Base-by-base conservation (phyloP, 2,888 invertebrate genomes). In the Melieria picta region DNA sequence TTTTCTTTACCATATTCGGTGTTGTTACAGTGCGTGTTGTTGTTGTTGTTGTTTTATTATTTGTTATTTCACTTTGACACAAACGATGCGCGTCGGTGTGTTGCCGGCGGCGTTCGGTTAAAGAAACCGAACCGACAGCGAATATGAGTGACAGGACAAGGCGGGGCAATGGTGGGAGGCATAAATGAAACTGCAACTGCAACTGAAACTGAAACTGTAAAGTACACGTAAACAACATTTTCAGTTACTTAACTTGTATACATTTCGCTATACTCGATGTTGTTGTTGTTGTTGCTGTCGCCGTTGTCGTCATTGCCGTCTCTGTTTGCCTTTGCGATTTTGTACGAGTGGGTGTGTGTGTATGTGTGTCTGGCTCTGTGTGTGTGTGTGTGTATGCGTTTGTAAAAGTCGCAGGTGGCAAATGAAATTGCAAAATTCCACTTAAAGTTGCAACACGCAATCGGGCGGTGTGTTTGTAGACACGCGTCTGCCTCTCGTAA, bases 61-160 rank as follows among this genome's bases (percentile, higher is more conserved):
- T 81, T 81, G 76, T 75, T 67, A 74, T 77, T 78, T 77, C 75
- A 75, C 73, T 80, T 79, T 76, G 77, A 76, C 75, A 79, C 76
- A 73, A 77, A 69, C 65, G 46, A 47, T 58, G 47, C n/a, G 16
- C 13, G 66, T 11, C 7, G 16, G 6, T 10, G 30, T 52, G 60
- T 45, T 48, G 45, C 47, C 13, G 58, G 58, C 66, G 48, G 57
- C 48, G 58, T 43, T n/a, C 11, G 13, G 50, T 42, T 6, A 7
- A 45, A 16, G 52, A 52, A 52, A 45, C 30, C 60, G 16, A 52
- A 45, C 10, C 61, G 45, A 11, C 61, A 52, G 13, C 42, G 50
- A n/a, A 16, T 30, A 9, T 6, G 47, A 62, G 63, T 62, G 50
- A 45, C 67, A 62, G 46, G 42, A 11, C 50, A 9, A 11, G 50